Evolutionary conservation across 2,113 vertebrate species (phyloP).

Genomic region (Spilogale gracilis): DNA sequence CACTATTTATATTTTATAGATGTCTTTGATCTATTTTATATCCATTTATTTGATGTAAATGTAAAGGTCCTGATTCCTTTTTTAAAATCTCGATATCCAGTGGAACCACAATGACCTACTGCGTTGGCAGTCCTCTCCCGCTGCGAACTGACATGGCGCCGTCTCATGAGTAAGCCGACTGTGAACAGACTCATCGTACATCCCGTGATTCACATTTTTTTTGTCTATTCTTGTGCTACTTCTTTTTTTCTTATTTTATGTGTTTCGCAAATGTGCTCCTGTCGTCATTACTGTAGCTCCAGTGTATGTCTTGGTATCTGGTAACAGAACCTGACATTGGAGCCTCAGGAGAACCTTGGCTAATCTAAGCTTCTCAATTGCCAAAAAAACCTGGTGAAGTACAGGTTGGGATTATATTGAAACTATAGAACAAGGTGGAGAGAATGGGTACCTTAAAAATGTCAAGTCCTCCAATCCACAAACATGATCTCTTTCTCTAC

Average conservation of each 20-base stretch:
- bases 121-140: rapidly evolving
- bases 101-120: background rate
- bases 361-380: background rate
- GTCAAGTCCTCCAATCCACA: rapidly evolving
- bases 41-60: background rate
- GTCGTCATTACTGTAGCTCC: background rate
- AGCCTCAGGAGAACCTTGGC: background rate
- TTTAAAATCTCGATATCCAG: rapidly evolving
- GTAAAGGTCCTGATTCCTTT: background rate
- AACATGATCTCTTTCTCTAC: background rate
- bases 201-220: too few relatives aligned
- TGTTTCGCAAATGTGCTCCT: background rate
- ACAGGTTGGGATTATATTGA: background rate
- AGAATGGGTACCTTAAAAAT: background rate
- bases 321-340: rapidly evolving
- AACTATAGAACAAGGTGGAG: background rate
- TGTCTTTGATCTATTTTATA: background rate
- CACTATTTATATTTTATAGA: background rate
- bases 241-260: background rate
- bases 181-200: rapidly evolving
- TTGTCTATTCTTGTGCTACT: rapidly evolving
- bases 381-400: background rate
- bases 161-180: background rate
- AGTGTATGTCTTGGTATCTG: background rate
- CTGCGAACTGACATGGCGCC: rapidly evolving